These are phyloP conservation scores for Brachionus calyciflorus DNA, from an alignment of 1,140 invertebrate genomes.

Conservation along the genomic window DNA sequence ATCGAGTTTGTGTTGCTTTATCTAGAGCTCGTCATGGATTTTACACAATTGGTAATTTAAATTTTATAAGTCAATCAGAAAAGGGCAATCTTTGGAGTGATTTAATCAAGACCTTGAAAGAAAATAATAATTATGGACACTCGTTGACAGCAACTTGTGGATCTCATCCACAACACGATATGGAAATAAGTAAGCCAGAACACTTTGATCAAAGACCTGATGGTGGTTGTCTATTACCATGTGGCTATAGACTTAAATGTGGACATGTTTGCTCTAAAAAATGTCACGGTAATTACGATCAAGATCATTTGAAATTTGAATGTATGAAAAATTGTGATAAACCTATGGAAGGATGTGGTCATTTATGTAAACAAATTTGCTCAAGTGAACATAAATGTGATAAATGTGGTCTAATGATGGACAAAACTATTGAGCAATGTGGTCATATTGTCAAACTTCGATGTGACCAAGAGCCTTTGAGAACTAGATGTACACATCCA, in stretches of 20 bases:
- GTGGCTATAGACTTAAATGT: slow-evolving; percentile 54
- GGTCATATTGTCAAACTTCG: not conserved
- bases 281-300: slow-evolving; percentile 52
- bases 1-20: slow-evolving; percentile 78
- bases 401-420: not conserved
- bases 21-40: slow-evolving; percentile 74
- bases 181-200: slow-evolving; percentile 49
- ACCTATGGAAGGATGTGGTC: slow-evolving; percentile 37
- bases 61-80: slow-evolving; percentile 59
- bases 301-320: not conserved
- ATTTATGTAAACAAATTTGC: slow-evolving; percentile 47
- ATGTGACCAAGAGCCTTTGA: not conserved
- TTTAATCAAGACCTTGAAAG: slow-evolving; percentile 20
- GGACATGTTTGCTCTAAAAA: slow-evolving; percentile 55
- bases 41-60: slow-evolving; percentile 70
- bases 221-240: slow-evolving; percentile 58
- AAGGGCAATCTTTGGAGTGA: slow-evolving; percentile 57
- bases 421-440: slow-evolving; percentile 11
- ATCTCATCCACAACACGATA: slow-evolving; percentile 48
- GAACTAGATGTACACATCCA: slow-evolving; percentile 28
- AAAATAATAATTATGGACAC: not conserved
- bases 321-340: slow-evolving; percentile 54
- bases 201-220: slow-evolving; percentile 60
- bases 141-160: not conserved
- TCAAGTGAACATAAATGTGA: not conserved